Percentiles rank a stretch among this genome's conserved stretches.
Conservation (phyloP, 2,797 vertebrate species). For the Vultur gryphus region DNA sequence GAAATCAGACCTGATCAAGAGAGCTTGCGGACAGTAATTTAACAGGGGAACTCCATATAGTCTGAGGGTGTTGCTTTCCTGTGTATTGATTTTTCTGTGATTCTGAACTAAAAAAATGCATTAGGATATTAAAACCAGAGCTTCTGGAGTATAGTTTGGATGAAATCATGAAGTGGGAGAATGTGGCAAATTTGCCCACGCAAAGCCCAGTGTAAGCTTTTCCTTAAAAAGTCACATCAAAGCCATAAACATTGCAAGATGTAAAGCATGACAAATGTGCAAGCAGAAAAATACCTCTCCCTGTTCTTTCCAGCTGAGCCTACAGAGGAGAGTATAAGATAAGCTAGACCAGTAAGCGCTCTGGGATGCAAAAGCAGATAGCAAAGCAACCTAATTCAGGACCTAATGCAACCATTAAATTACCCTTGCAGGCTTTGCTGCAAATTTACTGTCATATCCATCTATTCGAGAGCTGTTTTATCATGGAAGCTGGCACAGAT, state of each 20-base stretch:
- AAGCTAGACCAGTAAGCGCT: background rate
- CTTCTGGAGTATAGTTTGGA: slow-evolving; percentile 50
- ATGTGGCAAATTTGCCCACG: slow-evolving; percentile 52
- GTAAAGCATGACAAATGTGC: slow-evolving; percentile 13
- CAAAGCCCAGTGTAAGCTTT: slow-evolving; percentile 28
- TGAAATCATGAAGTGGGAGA: slow-evolving; percentile 53
- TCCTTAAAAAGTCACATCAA: slow-evolving; percentile 65
- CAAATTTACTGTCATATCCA: background rate
- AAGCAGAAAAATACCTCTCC: slow-evolving; percentile 32
- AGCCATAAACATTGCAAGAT: slow-evolving; percentile 62
- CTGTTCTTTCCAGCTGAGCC: background rate
- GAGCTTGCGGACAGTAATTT: background rate
- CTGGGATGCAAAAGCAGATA: background rate
- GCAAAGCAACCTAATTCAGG: background rate
- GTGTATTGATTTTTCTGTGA: slow-evolving; percentile 44
- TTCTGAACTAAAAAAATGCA: slow-evolving; percentile 31
- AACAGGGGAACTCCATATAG: background rate
- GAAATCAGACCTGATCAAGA: slow-evolving; percentile 54
- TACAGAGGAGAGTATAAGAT: background rate
- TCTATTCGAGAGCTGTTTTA: background rate
- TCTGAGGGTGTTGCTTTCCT: slow-evolving; percentile 31
- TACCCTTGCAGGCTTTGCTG: background rate
- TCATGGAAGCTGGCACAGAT: background rate
- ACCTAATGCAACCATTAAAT: background rate
- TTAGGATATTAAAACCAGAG: slow-evolving; percentile 65